Evolutionary conservation across 2,888 invertebrate genomes (phyloP).

Genomic region (Glyphotaelius pellucidus): DNA sequence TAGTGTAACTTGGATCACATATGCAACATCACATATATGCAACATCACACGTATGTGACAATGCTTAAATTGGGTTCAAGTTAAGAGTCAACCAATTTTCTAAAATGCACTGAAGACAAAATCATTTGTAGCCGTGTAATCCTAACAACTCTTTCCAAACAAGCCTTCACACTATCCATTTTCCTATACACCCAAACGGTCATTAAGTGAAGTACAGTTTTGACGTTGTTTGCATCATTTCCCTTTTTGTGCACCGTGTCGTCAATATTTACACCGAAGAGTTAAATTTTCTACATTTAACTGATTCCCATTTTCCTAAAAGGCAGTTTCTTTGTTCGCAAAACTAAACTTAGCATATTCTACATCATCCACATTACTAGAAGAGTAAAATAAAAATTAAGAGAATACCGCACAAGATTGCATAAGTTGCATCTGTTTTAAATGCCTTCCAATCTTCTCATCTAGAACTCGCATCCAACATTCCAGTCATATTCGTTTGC

Average conservation of each 20-base stretch:
- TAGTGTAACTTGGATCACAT: too few species aligned
- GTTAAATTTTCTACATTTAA: neutral
- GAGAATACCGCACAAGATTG: too few species aligned
- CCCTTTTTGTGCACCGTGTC: neutral
- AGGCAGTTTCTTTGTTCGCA: neutral
- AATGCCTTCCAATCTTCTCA: neutral
- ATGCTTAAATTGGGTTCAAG: too few species aligned
- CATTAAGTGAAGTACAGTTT: neutral
- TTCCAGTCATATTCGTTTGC: neutral
- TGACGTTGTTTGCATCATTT: neutral
- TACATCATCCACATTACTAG: neutral
- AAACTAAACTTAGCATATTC: neutral
- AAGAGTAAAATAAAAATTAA: neutral
- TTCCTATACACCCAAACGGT: neutral
- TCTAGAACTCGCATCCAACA: neutral
- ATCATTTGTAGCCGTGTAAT: neutral
- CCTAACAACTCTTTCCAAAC: neutral
- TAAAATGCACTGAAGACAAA: neutral
- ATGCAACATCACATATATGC: too few species aligned
- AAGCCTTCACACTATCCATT: neutral
- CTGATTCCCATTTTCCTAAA: neutral
- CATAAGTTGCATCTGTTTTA: neutral
- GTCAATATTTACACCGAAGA: neutral
- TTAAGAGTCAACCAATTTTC: neutral
- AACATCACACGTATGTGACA: too few species aligned